Conservation (phyloP, 1,140 invertebrate species). For the Colletes latitarsis region DNA sequence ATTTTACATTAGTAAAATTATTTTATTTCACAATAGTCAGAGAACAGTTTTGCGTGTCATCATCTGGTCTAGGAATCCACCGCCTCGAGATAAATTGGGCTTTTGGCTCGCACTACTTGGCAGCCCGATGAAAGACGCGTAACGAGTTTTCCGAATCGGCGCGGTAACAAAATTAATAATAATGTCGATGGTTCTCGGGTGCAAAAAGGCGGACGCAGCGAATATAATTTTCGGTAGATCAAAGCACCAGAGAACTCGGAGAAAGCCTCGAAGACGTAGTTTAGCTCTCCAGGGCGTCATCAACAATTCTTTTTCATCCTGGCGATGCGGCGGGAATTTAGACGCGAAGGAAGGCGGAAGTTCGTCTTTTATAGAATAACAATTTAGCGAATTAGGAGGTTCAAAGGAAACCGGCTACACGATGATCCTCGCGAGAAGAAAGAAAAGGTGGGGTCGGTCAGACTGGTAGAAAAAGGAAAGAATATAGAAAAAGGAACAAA, state of each 20-base stretch:
- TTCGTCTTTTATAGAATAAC: conserved; percentile 72
- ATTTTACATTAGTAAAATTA: too few species aligned
- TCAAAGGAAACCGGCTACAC: conserved; percentile 69
- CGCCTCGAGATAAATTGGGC: too few species aligned
- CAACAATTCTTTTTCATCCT: conserved; percentile 42
- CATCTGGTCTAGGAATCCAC: too few species aligned
- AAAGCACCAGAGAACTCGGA: too few species aligned
- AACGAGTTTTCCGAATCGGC: too few species aligned
- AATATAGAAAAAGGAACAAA: conserved; percentile 29
- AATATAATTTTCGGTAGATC: not conserved
- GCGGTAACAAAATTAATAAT: not conserved
- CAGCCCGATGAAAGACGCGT: too few species aligned
- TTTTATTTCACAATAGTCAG: too few species aligned
- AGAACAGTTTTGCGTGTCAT: too few species aligned
- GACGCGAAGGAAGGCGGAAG: conserved; percentile 50
- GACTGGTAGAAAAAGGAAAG: conserved; percentile 30
- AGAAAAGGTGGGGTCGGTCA: conserved; percentile 14
- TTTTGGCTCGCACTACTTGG: too few species aligned
- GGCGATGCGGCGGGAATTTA: conserved; percentile 20
- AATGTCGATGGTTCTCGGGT: not conserved
- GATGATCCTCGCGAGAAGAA: conserved; percentile 54
- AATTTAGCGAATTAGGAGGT: conserved; percentile 74
- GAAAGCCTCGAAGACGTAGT: not conserved
- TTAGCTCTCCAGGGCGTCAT: not conserved
- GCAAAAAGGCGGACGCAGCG: too few species aligned